These are phyloP conservation scores for Xestobium rufovillosum DNA, from an alignment of 2,888 invertebrate genomes.

Conservation along the genomic window DNA sequence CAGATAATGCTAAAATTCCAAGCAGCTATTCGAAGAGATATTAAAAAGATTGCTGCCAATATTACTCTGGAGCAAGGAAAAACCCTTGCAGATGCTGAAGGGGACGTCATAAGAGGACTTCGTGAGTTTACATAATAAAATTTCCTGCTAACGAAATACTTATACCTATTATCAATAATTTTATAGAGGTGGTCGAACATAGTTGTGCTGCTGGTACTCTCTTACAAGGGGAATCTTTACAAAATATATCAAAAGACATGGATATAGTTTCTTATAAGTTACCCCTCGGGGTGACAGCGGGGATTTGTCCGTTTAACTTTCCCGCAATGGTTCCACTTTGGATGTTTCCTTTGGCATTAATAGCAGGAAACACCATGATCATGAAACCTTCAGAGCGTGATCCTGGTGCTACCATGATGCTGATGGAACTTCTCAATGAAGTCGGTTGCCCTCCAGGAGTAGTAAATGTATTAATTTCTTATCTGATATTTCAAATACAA, in stretches of 20 bases:
- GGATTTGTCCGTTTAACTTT: slow-evolving; percentile 98
- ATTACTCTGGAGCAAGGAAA: slow-evolving; percentile 97
- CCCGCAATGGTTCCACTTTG: slow-evolving; percentile 99
- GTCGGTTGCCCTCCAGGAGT: slow-evolving; percentile 95
- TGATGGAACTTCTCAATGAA: slow-evolving; percentile 87
- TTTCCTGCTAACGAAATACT: slow-evolving; percentile 11
- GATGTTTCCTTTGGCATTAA: slow-evolving; percentile 80
- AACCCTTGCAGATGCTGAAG: slow-evolving; percentile 93
- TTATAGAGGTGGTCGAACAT: slow-evolving; percentile 90
- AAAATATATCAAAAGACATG: slow-evolving; percentile 88
- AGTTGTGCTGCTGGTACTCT: slow-evolving; percentile 89
- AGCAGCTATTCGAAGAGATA: slow-evolving; percentile 77
- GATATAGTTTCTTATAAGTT: slow-evolving; percentile 88
- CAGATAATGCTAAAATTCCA: slow-evolving; percentile 65
- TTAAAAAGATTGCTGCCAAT: slow-evolving; percentile 81
- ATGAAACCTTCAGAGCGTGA: slow-evolving; percentile 97
- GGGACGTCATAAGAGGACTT: slow-evolving; percentile 93
- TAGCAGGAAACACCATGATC: slow-evolving; percentile 92
- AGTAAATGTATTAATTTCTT: slow-evolving; percentile 87
- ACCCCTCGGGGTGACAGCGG: slow-evolving; percentile 89
- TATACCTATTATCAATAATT: slow-evolving; percentile 4
- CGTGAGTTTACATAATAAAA: slow-evolving; percentile 58
- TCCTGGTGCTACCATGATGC: slow-evolving; percentile 92
- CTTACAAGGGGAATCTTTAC: slow-evolving; percentile 87
- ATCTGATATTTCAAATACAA: too few relatives aligned